Evolutionary conservation across 2,797 vertebrate species (phyloP).

Genomic region (Sciurus vulgaris): DNA sequence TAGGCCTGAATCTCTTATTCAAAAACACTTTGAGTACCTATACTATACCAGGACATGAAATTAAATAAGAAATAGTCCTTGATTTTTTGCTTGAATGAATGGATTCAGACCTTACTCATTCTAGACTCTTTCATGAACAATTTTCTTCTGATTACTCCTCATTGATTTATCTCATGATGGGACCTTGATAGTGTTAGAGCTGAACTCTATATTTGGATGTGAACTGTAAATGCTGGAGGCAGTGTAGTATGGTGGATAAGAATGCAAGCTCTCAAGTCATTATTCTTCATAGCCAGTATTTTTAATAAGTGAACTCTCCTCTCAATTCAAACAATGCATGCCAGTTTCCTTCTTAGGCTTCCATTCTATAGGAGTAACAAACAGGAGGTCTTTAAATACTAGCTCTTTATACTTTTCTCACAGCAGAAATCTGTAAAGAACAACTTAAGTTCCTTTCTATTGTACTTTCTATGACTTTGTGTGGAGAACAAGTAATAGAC

Average conservation of each 20-base stretch:
- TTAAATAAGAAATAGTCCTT: not conserved
- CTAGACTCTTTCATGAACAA: not conserved
- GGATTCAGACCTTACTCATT: not conserved
- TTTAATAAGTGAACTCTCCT: not conserved
- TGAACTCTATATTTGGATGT: not conserved
- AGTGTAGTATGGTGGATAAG: not conserved
- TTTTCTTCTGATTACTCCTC: not conserved
- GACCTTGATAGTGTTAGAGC: not conserved
- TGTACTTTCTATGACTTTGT: conserved; percentile 24
- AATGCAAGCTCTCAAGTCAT: not conserved
- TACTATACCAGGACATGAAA: not conserved
- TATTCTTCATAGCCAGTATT: not conserved
- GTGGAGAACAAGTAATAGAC: not conserved
- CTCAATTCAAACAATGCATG: not conserved
- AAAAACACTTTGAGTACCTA: not conserved
- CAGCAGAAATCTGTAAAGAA: conserved; percentile 37
- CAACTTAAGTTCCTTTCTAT: not conserved
- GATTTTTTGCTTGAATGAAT: not conserved
- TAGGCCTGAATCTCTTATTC: not conserved
- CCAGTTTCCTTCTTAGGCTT: conserved; percentile 14
- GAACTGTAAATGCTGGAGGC: not conserved
- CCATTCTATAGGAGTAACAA: not conserved
- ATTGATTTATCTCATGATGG: not conserved
- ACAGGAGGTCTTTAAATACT: not conserved
- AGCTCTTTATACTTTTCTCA: not conserved